Evolutionary conservation across 2,113 vertebrate genomes (phyloP).

Genomic region (Neofelis nebulosa): DNA sequence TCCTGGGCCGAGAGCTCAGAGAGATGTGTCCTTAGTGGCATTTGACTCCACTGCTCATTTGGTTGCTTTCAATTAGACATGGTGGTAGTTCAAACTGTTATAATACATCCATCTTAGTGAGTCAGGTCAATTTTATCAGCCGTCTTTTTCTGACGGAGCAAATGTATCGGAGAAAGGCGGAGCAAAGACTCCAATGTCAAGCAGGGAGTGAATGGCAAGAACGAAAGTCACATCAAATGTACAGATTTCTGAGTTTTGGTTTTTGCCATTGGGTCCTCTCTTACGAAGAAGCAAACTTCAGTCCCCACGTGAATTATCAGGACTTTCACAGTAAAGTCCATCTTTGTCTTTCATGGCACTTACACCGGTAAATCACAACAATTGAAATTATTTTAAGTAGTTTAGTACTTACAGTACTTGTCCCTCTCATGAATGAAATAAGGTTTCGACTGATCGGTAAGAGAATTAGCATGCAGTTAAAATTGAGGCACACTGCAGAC

Average conservation of each 20-base stretch:
- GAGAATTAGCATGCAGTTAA: slow-evolving; percentile 90
- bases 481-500: slow-evolving; percentile 89
- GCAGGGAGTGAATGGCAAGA: not conserved
- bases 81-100: not conserved
- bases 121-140: not conserved
- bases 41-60: not conserved
- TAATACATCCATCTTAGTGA: not conserved
- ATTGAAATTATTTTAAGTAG: not conserved
- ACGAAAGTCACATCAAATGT: not conserved
- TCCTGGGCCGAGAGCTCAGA: not conserved
- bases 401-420: slow-evolving; percentile 84
- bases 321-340: not conserved
- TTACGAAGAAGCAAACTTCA: not conserved
- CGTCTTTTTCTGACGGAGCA: not conserved
- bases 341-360: not conserved
- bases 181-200: not conserved
- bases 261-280: not conserved
- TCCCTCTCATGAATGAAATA: slow-evolving; percentile 87
- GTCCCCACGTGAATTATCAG: not conserved
- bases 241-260: not conserved
- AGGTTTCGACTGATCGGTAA: slow-evolving; percentile 89
- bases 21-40: not conserved
- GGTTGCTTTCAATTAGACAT: slow-evolving; percentile 39
- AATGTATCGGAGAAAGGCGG: not conserved
- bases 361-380: not conserved